Conservation (phyloP, 2,113 vertebrate species). For the Hypocryptadius cinnamomeus region DNA sequence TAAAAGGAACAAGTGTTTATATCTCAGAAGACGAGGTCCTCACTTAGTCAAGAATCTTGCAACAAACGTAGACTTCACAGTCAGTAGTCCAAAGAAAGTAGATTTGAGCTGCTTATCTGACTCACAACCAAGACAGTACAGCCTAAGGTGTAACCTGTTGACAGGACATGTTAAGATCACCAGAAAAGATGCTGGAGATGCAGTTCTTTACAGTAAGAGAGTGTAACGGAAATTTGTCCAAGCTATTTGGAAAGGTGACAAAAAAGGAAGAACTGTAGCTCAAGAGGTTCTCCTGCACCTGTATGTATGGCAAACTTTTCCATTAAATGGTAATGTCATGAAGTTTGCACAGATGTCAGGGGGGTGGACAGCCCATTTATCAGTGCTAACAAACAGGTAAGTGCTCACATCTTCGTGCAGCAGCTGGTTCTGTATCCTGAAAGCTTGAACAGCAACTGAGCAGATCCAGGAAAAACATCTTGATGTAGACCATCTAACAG, state of each 20-base stretch:
- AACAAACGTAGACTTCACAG: neutral
- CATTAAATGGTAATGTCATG: neutral
- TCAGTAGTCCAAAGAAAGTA: neutral
- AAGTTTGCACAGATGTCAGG: neutral
- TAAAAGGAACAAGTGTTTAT: neutral
- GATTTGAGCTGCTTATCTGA: neutral
- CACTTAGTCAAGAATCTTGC: neutral
- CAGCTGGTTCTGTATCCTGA: neutral
- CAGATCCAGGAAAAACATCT: neutral
- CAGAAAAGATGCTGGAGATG: neutral
- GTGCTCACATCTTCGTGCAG: neutral
- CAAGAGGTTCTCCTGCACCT: neutral
- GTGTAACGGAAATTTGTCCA: neutral
- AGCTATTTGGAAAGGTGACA: neutral
- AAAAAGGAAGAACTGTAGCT: neutral
- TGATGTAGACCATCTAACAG: neutral
- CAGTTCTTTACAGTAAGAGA: neutral
- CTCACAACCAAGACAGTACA: neutral
- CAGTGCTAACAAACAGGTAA: neutral
- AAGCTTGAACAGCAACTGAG: neutral
- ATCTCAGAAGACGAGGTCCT: neutral
- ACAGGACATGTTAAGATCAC: neutral
- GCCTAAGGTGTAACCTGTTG: neutral
- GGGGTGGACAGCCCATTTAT: neutral
- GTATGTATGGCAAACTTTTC: neutral